Conservation (phyloP, 1,140 invertebrate species). For the Drosophila ficusphila region DNA sequence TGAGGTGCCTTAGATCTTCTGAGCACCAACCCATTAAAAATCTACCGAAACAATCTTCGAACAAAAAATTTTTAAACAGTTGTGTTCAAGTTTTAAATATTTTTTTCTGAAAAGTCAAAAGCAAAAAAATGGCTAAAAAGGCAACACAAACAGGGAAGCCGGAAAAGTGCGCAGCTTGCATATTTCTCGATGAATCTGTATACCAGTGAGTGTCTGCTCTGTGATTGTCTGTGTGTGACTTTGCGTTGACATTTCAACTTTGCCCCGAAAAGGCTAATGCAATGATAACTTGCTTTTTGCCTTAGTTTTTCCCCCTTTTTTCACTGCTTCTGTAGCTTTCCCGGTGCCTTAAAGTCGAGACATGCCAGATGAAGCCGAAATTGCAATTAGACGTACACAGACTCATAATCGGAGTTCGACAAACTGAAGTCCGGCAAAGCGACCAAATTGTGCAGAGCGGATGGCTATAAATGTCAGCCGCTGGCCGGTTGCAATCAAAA, state of each 20-base stretch:
- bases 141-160: neutral
- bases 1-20: no score
- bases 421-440: slow-evolving; percentile 7
- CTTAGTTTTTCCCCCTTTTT: slow-evolving; percentile 16
- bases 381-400: slow-evolving; percentile 28
- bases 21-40: no score
- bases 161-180: slow-evolving; percentile 16
- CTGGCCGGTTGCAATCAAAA: slow-evolving; percentile 41
- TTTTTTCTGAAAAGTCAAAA: neutral
- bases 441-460: neutral
- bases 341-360: slow-evolving; percentile 15
- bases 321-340: neutral
- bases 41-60: no score
- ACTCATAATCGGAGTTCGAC: slow-evolving; percentile 15
- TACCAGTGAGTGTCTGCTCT: neutral
- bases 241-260: slow-evolving; percentile 57
- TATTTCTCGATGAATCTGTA: slow-evolving; percentile 41
- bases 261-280: slow-evolving; percentile 34
- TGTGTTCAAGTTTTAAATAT: neutral
- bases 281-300: slow-evolving; percentile 47
- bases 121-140: neutral
- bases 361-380: slow-evolving; percentile 4
- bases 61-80: no score
- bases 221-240: slow-evolving; percentile 46
- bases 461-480: slow-evolving; percentile 46